Percentiles rank a stretch among this genome's conserved stretches.
phyloP scores from a whole-genome alignment of 2,888 invertebrate species.

The Patella pellucida region DNA sequence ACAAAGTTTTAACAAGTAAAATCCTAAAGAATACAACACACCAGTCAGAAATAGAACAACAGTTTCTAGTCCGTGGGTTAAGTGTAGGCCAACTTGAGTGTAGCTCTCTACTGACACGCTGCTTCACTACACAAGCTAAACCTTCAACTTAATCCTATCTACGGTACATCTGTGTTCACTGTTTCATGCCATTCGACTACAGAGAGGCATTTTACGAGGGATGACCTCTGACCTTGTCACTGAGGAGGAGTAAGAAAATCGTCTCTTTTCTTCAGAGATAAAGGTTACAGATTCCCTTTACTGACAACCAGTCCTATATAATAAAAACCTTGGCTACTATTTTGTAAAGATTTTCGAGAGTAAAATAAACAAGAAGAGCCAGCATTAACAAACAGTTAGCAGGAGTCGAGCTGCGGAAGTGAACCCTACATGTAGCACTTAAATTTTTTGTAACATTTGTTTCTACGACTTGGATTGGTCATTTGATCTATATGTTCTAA shows the following conservation, averaged over 20 bases:
- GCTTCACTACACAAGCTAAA: background rate
- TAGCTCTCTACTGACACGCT: slow-evolving; percentile 1
- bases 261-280: slow-evolving; percentile 1
- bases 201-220: background rate
- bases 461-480: too few relatives aligned
- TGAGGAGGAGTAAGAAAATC: slow-evolving; percentile 9
- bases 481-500: too few relatives aligned
- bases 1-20: slow-evolving; percentile 10
- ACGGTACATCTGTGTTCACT: slow-evolving; percentile 7
- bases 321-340: background rate
- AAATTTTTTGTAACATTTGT: too few relatives aligned
- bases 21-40: background rate
- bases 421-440: too few relatives aligned
- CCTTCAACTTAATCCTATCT: slow-evolving; percentile 1
- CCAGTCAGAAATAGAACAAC: background rate
- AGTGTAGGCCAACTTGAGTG: background rate
- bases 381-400: too few relatives aligned
- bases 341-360: background rate
- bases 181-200: slow-evolving; percentile 5
- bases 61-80: background rate
- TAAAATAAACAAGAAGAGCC: too few relatives aligned
- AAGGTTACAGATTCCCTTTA: background rate
- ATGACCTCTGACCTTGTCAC: slow-evolving; percentile 8
- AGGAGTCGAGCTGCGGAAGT: too few relatives aligned
- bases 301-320: background rate